A percentile compares a stretch with the other conserved stretches of the same genome.
phyloP scores from a whole-genome alignment of 2,888 invertebrate species.

The Pristionchus maxplancki region DNA sequence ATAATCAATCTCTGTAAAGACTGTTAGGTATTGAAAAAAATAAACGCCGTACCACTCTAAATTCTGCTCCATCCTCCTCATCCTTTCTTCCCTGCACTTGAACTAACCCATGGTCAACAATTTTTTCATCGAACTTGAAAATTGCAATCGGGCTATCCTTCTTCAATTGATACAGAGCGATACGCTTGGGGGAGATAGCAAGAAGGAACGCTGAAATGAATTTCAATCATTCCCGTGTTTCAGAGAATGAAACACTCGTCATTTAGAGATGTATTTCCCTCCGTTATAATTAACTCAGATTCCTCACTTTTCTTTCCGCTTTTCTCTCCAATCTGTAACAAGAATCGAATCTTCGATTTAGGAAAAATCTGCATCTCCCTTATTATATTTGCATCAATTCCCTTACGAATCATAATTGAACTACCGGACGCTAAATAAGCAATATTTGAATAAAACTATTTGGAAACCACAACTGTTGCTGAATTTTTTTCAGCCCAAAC shows the following conservation, averaged over 20 bases:
- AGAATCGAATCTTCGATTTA: not conserved
- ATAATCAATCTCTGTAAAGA: not conserved
- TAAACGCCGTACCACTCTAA: not conserved
- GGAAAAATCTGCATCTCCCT: not conserved
- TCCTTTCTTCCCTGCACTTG: not conserved
- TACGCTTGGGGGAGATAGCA: not conserved
- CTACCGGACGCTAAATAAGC: not conserved
- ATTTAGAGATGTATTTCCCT: too few relatives aligned
- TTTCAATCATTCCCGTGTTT: too few relatives aligned
- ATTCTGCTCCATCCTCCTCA: not conserved
- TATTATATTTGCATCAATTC: not conserved
- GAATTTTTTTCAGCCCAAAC: not conserved
- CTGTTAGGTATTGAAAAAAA: not conserved
- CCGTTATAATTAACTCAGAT: too few relatives aligned
- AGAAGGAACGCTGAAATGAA: not conserved
- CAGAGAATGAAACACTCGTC: too few relatives aligned
- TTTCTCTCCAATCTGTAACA: not conserved
- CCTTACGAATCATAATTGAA: not conserved
- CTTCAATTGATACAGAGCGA: not conserved
- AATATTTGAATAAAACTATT: too few relatives aligned
- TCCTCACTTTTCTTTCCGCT: slow-evolving; percentile 4
- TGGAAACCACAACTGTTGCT: too few relatives aligned
- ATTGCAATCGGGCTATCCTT: not conserved
- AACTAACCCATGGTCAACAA: not conserved
- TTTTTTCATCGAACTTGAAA: not conserved